Conservation (phyloP, 2,888 invertebrate species). For the Chironomus riparius region DNA sequence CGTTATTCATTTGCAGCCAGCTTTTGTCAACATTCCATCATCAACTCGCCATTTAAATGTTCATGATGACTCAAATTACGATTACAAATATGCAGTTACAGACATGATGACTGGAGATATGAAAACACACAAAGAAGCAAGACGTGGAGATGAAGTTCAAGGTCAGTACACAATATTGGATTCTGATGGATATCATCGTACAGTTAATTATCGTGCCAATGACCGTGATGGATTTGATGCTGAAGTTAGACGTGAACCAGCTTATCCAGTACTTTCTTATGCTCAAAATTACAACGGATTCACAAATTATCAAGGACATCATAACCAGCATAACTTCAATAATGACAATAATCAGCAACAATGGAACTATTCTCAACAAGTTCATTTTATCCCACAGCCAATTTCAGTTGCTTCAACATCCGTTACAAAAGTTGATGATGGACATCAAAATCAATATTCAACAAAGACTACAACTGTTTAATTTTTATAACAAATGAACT, state of each 20-base stretch:
- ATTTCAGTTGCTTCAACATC: not conserved
- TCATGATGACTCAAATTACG: constrained; percentile 11
- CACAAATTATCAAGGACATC: too few species aligned
- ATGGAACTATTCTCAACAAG: too few species aligned
- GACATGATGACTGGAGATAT: constrained; percentile 27
- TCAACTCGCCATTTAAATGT: not conserved
- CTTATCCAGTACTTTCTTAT: not conserved
- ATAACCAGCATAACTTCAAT: too few species aligned
- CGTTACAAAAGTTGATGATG: not conserved
- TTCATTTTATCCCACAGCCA: too few species aligned
- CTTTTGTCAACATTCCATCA: not conserved
- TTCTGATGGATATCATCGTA: constrained; percentile 25
- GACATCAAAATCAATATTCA: not conserved
- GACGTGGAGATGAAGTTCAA: constrained; percentile 23
- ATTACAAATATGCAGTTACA: constrained; percentile 22
- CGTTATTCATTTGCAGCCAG: not conserved
- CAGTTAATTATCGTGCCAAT: constrained; percentile 26
- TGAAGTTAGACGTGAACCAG: constrained; percentile 27
- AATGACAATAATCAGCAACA: too few species aligned
- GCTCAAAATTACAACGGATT: not conserved
- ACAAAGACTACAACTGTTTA: not conserved
- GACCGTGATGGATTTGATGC: constrained; percentile 25
- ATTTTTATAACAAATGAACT: too few species aligned
- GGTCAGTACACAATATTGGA: constrained; percentile 27
- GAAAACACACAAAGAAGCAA: constrained; percentile 25